These are phyloP conservation scores for Atta cephalotes DNA, from an alignment of 1,140 invertebrate genomes.

Conservation along the genomic window DNA sequence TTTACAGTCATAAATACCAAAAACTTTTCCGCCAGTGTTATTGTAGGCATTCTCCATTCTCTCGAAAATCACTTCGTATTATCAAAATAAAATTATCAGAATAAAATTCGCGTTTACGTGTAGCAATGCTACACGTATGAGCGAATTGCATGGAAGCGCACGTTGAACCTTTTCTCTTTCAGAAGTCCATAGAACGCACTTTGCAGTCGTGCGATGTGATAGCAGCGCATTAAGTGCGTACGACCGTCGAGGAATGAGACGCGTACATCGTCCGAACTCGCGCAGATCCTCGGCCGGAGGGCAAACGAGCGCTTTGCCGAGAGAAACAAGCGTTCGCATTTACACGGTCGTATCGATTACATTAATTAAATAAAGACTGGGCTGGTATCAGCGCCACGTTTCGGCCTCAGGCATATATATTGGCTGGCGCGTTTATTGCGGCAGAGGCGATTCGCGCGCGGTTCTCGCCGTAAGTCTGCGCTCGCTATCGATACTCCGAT, in stretches of 20 bases:
- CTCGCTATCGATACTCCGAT: conserved; percentile 70
- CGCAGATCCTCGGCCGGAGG: conserved; percentile 6
- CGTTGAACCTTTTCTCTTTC: conserved; percentile 64
- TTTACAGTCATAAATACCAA: too few species aligned
- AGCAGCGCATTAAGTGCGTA: conserved; percentile 31
- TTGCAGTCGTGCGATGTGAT: conserved; percentile 58
- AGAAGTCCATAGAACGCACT: conserved; percentile 40
- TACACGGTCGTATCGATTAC: conserved; percentile 73
- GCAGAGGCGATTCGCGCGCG: conserved; percentile 66
- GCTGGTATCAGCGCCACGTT: conserved; percentile 64
- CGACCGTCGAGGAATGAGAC: conserved; percentile 13
- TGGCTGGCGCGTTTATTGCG: conserved; percentile 69
- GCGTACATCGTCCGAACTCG: conserved; percentile 57
- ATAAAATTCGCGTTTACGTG: background rate
- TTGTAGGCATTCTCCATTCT: too few species aligned
- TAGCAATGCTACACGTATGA: background rate
- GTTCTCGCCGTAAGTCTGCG: conserved; percentile 70
- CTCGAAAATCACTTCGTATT: background rate
- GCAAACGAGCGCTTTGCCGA: conserved; percentile 57
- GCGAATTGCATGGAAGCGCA: background rate
- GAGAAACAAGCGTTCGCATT: conserved; percentile 61
- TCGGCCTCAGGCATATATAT: conserved; percentile 48
- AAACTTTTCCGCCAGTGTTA: too few species aligned
- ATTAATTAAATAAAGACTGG: conserved; percentile 77
- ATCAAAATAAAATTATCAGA: background rate